A percentile compares a stretch with the other conserved stretches of the same genome.
phyloP scores from a whole-genome alignment of 2,888 invertebrate species.

The Lepidonotus clava region DNA sequence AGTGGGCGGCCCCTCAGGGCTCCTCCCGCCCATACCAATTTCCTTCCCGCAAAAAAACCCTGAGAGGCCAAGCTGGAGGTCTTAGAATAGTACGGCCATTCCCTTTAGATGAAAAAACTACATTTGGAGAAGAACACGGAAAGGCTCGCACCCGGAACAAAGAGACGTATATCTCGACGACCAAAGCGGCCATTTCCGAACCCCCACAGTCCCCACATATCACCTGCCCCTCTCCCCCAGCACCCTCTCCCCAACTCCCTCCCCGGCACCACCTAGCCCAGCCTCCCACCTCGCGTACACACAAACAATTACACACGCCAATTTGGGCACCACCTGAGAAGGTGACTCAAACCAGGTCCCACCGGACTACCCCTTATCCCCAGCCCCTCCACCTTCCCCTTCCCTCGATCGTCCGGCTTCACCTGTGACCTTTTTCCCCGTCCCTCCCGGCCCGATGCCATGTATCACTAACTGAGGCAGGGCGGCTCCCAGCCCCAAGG shows the following conservation, averaged over 20 bases:
- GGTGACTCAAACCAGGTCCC: too few species aligned
- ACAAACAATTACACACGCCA: neutral
- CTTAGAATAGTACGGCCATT: neutral
- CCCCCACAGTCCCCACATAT: neutral
- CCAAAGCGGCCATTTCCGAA: neutral
- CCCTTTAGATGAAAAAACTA: neutral
- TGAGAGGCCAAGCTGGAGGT: neutral
- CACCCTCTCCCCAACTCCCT: neutral
- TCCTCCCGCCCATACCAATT: neutral
- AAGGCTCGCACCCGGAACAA: neutral
- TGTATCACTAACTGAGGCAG: conserved; percentile 40
- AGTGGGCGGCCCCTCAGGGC: neutral
- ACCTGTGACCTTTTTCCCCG: conserved; percentile 13
- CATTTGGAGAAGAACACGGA: neutral
- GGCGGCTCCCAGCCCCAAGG: neutral
- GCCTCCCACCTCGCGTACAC: neutral
- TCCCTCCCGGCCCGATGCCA: neutral
- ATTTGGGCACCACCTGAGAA: neutral
- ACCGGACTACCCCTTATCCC: neutral
- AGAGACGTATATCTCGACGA: too few species aligned
- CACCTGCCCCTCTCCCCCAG: neutral
- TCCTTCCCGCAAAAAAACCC: neutral
- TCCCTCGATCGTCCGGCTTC: neutral
- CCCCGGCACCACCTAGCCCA: neutral
- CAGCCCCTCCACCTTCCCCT: neutral